Evolutionary conservation across 2,888 invertebrate genomes (phyloP), one percentile per base, ranked within the genome.

Genomic region (Tachystola acroxantha): DNA sequence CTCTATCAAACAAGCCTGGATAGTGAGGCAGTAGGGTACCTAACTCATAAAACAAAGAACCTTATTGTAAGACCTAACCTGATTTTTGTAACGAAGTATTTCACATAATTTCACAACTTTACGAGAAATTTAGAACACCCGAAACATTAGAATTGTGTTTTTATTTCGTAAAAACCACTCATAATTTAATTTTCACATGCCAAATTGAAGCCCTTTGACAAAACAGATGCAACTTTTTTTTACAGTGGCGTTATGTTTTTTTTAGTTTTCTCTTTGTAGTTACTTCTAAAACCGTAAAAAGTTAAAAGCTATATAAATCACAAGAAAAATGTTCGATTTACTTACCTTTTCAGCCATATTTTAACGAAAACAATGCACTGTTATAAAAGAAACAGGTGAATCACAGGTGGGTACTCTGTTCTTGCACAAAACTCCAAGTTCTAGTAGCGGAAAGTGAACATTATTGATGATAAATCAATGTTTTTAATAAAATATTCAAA

Each of bases 321-420:
- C 5, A 7, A n/a, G 14, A 7, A 31, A 32, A 12, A 22, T 11
- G 16, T 19, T 9, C 25, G 7, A 9, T 41, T 32, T 48, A 48
- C 64, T 60, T 47, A 75, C 76, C 56, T 75, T 76, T 61, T 72
- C 72, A 30, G 64, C 61, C 76, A 75, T 76, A 43, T 31, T 32
- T 39, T 46, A 37, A 16, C 16, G 45, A 48, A 46, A 46, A 49
- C 42, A 40, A 34, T 37, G 31, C 24, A n/a, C n/a, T 14, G 13
- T 10, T 7, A 35, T 4, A 16, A 16, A 16, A 27, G 38, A 48
- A 44, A 53, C 33, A 27, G 11, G 16, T 16, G 16, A 42, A 44
- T 46, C 39, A 48, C 37, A 40, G 43, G 26, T 34, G 29, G 6
- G 7, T 24, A 16, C 19, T n/a, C 27, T 32, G 7, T 16, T 30